A percentile compares a stretch with the other conserved stretches of the same genome.
These are phyloP conservation scores for Helogale parvula DNA, from an alignment of 2,113 vertebrate genomes.

Conservation along the genomic window DNA sequence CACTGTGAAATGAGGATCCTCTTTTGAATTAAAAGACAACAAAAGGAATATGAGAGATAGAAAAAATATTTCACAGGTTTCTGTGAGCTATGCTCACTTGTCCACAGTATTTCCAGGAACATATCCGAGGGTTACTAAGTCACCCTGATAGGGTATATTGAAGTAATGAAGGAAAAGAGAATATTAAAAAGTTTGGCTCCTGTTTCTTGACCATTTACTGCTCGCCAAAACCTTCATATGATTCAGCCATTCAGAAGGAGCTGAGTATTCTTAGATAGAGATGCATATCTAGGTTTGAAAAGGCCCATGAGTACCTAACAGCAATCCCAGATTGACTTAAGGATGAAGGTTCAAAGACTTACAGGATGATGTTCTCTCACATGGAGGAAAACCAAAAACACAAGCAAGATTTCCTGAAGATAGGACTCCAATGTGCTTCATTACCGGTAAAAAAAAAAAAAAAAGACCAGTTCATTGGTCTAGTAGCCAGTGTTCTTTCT, in stretches of 20 bases:
- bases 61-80: not conserved
- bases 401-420: not conserved
- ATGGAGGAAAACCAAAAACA: not conserved
- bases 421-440: not conserved
- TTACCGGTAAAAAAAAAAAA: not conserved
- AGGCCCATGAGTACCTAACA: not conserved
- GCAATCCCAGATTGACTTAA: not conserved
- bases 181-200: not conserved
- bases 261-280: not conserved
- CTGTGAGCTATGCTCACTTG: not conserved
- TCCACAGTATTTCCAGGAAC: not conserved
- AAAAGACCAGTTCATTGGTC: not conserved
- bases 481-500: not conserved
- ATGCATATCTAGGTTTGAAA: slow-evolving; percentile 5
- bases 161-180: no score
- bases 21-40: not conserved
- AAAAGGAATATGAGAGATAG: not conserved
- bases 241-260: not conserved
- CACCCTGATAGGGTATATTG: no score
- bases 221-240: not conserved
- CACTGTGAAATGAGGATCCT: not conserved
- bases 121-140: not conserved
- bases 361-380: not conserved
- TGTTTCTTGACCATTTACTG: slow-evolving; percentile 12
- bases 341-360: not conserved